Base-by-base conservation (phyloP, 35 echinoderm and acorn worm genomes). In the Apostichopus parvimensis region DNA sequence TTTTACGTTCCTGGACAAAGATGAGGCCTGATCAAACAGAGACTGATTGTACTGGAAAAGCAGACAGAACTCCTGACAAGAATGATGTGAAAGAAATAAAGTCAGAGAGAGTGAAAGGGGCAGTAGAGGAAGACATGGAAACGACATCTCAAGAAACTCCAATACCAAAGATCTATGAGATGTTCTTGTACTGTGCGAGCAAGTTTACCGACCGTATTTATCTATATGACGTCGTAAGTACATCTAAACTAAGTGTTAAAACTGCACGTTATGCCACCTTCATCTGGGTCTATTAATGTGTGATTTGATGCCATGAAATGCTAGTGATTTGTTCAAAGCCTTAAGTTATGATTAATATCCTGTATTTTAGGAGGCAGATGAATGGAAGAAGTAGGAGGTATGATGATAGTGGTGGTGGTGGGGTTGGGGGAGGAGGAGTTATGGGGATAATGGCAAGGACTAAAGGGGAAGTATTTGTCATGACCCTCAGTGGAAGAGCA, bases 121-220 rank as follows among this genome's bases (percentile, higher is more conserved):
- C 34, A 45, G 34, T 45, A 45, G 34, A 45, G 34, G 34, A 45
- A 45, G 34, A 45, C 34, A 4, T 45, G 2, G 64, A 17, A 18
- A 68, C 10, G 80, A 92, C 4, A 73, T 85, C 80, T 28, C 17
- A 89, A 73, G 62, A 22, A 34, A 17, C 12, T 57, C 10, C 8
- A 86, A 59, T 24, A 68, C 54, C 53, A 77, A 56, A 77, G 14
- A 57, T 92, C 6, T 93, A 79, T 80, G 87, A 87, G 25, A 52
- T 80, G 9, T 92, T 96, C 58, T 75, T 94, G 6, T 96, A 86
- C 76, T 94, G 95, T 91, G 83, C 86, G 52, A 96, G 95, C 91
- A 94, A 90, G 79, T 89, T 91, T 87, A 96, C 95, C 6, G 93
- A 93, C 23, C 92, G 95, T 75, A 94, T 96, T 72, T 96, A 96